Evolutionary conservation across 2,797 vertebrate species (phyloP), one percentile per base, ranked within the genome.

Genomic region (Sphenopsis melanotis): DNA sequence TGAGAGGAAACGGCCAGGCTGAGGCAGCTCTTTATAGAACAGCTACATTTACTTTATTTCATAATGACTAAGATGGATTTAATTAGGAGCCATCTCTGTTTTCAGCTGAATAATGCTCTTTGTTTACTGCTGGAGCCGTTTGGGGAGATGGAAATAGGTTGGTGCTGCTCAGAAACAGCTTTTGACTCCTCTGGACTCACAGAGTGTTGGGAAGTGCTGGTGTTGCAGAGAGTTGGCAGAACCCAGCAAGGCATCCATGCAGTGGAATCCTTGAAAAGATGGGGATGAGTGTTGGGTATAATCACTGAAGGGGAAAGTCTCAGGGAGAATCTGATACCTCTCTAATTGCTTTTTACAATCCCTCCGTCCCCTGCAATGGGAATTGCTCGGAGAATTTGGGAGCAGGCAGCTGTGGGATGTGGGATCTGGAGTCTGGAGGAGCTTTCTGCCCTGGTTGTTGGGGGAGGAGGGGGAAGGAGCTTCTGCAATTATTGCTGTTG

Each of bases 81-180:
- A 89, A 87, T 94, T 91, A 82, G 87, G 53, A 68, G n/a, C 64
- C 32, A 24, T 72, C 70, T 76, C 83, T 81, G 66, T 68, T 94
- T 89, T 34, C 82, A 72, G 12, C 84, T 89, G 86, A 94, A 85
- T 66, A 84, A 84, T 74, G 82, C 68, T 92, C 79, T 94, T 85
- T 96, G 93, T 89, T 95, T 91, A 61, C 46, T 69, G 78, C 17
- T 34, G 4, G 71, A 80, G 53, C 69, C 21, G 1, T 74, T 13
- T 41, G 85, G 87, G 86, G 68, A 61, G 6, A 64, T 52, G 75
- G 87, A 85, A 91, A 11, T 92, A 64, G 91, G 89, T 64, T 90
- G 79, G 71, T 9, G 53, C 23, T 68, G 65, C 80, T 85, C 50
- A n/a, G 76, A 56, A 80, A 60, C 76, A 26, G 85, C 55, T 83